Evolutionary conservation across 2,113 vertebrate species (phyloP), one percentile per base, ranked within the genome.

Genomic region (Mirounga angustirostris): DNA sequence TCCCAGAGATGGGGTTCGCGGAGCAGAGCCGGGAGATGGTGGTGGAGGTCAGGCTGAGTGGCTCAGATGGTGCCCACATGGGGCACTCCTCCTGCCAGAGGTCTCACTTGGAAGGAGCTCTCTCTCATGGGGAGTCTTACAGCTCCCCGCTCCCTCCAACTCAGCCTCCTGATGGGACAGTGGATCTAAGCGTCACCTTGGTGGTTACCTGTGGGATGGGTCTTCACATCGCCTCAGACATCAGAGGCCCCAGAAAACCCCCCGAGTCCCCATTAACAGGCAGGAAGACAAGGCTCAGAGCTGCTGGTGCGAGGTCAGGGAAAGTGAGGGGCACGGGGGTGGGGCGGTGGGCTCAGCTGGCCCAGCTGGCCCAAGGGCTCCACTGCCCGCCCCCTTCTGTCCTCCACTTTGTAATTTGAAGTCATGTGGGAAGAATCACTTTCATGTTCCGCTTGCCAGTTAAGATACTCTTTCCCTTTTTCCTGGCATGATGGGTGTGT

Each of bases 71-170:
- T 16, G 40, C 7, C 1, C 94, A 80, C 46, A 14, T 46, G 87
- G 46, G 67, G 21, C 50, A 0, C 7, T 50, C n/a, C 61, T 56
- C 16, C 58, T 58, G 90, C 67, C 91, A 63, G 92, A 9, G 58
- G 43, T 22, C 94, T 52, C 89, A 61, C 67, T 78, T 43, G 22
- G 89, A 59, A 78, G 87, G 82, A 52, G 46, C 59, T 40, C 14
- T 14, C 14, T 61, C 76, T 40, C 0, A 1, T 0, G 1, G 92
- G 58, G 73, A 11, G 3, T n/a, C 4, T 2, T 1, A 24, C 22
- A 11, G 18, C 22, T 7, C 21, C 33, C 0, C 1, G 1, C 19
- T 21, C 12, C 56, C 22, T 24, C 50, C 9, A 11, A 7, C 16
- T 11, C 19, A 14, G 40, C 46, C n/a, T 24, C 67, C 59, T 26